These are phyloP conservation scores for Psilopogon haemacephalus DNA, from an alignment of 2,113 vertebrate genomes.

Conservation along the genomic window DNA sequence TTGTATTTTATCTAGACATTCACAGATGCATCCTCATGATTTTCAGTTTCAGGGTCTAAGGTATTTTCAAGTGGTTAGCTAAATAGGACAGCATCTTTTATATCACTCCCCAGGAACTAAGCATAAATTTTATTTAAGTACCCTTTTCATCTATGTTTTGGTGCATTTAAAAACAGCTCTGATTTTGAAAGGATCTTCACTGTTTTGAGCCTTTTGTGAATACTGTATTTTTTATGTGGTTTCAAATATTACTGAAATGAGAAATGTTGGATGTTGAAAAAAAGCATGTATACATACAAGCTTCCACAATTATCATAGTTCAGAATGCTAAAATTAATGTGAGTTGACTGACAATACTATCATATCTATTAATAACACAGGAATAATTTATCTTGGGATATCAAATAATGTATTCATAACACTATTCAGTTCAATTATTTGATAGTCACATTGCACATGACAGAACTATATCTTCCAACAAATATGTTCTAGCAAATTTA, in stretches of 20 bases:
- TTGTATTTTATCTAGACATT: neutral
- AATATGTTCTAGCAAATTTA: neutral
- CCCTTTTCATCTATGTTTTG: neutral
- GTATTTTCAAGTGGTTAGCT: neutral
- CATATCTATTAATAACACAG: neutral
- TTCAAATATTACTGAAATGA: neutral
- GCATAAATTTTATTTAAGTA: neutral
- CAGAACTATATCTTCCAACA: neutral
- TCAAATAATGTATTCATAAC: neutral
- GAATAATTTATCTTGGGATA: neutral
- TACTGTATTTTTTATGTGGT: neutral
- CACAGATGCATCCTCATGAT: neutral
- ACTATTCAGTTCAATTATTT: neutral
- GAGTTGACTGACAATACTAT: neutral
- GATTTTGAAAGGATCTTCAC: neutral
- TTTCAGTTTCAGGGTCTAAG: neutral
- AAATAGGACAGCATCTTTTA: neutral
- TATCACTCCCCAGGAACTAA: neutral
- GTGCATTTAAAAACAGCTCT: neutral
- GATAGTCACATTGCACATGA: neutral
- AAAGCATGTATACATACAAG: neutral
- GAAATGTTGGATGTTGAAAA: neutral
- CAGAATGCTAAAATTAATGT: neutral
- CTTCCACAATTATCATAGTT: neutral
- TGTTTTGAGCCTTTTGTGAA: neutral